Evolutionary conservation across 2,113 vertebrate genomes (phyloP).

Genomic region (Pygoscelis antarcticus): DNA sequence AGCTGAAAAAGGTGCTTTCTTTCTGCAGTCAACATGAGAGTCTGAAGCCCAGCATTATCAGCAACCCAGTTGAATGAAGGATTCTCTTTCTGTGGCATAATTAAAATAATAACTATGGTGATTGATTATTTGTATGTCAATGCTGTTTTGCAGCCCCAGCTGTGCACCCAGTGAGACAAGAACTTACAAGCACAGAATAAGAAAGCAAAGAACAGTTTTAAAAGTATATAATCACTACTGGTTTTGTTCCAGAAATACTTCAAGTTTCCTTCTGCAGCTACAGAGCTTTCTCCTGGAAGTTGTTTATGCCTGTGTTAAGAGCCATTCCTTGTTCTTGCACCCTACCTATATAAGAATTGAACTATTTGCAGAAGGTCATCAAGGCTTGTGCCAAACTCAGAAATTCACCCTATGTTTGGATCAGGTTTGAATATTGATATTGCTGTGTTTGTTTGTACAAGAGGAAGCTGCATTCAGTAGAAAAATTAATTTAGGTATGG

Average conservation of each 20-base stretch:
- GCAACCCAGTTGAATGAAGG: neutral
- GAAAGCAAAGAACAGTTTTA: neutral
- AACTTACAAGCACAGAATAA: neutral
- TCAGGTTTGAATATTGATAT: neutral
- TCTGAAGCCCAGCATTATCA: neutral
- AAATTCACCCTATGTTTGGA: neutral
- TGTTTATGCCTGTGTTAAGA: neutral
- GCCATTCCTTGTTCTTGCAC: neutral
- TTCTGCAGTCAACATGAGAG: neutral
- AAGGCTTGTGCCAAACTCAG: neutral
- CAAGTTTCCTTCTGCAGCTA: neutral
- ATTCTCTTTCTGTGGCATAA: neutral
- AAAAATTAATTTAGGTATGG: neutral
- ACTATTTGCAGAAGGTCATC: neutral
- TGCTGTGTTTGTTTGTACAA: neutral
- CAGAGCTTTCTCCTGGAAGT: neutral
- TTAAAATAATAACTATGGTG: neutral
- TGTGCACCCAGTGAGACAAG: neutral
- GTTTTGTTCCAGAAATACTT: neutral
- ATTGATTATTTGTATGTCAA: neutral
- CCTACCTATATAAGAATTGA: neutral
- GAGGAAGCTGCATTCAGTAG: neutral
- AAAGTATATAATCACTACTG: neutral
- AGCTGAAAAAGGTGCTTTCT: neutral
- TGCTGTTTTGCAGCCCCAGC: neutral